A percentile compares a stretch with the other conserved stretches of the same genome.
Conservation (phyloP, 2,888 invertebrate species). For the Antitype chi region DNA sequence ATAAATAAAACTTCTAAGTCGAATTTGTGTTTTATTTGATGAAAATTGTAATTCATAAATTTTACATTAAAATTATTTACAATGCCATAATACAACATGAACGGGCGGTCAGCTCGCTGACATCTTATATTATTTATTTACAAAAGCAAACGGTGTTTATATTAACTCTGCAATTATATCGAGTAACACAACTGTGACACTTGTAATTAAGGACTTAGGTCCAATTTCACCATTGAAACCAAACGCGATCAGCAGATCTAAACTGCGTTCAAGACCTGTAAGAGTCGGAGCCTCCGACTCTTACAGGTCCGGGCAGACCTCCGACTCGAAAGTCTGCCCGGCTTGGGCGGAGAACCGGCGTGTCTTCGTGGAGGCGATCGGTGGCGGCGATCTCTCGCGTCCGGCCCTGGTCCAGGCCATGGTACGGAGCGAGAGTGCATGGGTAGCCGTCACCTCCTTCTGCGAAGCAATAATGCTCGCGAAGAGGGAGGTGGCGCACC, state of each 20-base stretch:
- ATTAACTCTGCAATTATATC: slow-evolving; percentile 52
- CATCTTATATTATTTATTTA: slow-evolving; percentile 81
- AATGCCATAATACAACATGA: slow-evolving; percentile 83
- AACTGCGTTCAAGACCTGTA: background rate
- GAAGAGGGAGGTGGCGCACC: too few relatives aligned
- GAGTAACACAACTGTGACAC: slow-evolving; percentile 37
- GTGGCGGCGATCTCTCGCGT: too few relatives aligned
- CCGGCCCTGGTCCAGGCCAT: too few relatives aligned
- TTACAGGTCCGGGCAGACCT: too few relatives aligned
- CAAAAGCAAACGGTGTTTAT: slow-evolving; percentile 79
- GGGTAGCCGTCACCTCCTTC: too few relatives aligned
- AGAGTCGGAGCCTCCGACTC: too few relatives aligned
- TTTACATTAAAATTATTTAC: slow-evolving; percentile 90
- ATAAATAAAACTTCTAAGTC: slow-evolving; percentile 64
- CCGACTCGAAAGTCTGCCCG: too few relatives aligned
- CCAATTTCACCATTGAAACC: background rate
- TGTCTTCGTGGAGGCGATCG: too few relatives aligned
- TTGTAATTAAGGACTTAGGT: slow-evolving; percentile 12
- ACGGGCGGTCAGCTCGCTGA: slow-evolving; percentile 78
- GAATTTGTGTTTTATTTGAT: slow-evolving; percentile 88
- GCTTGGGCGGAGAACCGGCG: too few relatives aligned
- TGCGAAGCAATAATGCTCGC: too few relatives aligned
- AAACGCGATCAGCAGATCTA: background rate
- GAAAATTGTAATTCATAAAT: slow-evolving; percentile 90
- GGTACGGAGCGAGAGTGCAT: too few relatives aligned